These are phyloP conservation scores for Eurystomus glaucurus DNA, from an alignment of 2,797 vertebrate species.

Conservation along the genomic window DNA sequence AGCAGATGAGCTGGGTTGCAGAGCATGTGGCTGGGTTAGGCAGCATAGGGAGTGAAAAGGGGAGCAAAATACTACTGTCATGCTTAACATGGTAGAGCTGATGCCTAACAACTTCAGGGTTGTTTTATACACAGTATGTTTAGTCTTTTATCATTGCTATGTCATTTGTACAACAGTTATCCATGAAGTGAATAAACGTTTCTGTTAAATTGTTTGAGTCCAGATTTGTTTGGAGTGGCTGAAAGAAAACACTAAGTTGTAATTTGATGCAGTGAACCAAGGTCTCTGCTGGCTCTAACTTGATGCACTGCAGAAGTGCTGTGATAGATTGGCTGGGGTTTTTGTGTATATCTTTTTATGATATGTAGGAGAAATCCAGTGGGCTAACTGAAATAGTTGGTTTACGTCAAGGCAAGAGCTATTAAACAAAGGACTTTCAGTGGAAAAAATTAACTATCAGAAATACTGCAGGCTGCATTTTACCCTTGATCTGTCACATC, in stretches of 20 bases:
- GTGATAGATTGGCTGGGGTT: background rate
- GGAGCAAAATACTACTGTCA: background rate
- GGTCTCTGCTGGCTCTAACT: background rate
- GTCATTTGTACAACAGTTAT: background rate
- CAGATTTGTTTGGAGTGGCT: background rate
- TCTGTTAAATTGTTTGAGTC: slow-evolving; percentile 15
- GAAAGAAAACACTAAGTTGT: background rate
- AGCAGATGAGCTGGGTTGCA: background rate
- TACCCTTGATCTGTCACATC: background rate
- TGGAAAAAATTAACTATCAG: background rate
- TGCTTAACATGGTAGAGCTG: background rate
- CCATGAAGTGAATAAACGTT: background rate
- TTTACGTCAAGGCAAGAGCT: background rate
- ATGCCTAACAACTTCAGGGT: background rate
- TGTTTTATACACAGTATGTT: background rate
- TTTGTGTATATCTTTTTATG: background rate
- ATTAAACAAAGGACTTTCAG: background rate
- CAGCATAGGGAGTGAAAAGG: background rate
- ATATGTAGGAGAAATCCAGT: background rate
- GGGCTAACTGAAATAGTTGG: background rate
- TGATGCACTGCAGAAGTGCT: background rate
- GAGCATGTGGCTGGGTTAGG: background rate
- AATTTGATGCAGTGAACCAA: background rate
- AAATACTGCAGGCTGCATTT: background rate
- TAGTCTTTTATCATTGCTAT: background rate